These are phyloP conservation scores for Cheilosia impressa DNA, from an alignment of 2,888 invertebrate species.

Conservation along the genomic window DNA sequence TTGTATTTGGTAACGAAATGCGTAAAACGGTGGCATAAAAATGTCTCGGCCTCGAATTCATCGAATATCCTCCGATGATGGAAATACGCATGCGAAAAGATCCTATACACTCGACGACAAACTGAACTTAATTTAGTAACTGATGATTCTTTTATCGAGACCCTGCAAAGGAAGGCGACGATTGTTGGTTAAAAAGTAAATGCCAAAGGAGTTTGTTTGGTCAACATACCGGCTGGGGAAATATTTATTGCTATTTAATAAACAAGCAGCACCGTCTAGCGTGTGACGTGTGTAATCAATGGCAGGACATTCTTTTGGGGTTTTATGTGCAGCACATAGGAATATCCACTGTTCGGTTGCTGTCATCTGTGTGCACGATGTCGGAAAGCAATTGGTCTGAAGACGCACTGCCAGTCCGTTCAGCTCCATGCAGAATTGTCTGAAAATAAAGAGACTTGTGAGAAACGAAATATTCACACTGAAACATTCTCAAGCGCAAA, in stretches of 20 bases:
- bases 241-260: constrained; percentile 99
- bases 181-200: neutral
- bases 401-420: constrained; percentile 98
- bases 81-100: constrained; percentile 99
- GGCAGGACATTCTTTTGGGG: constrained; percentile 99
- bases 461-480: neutral
- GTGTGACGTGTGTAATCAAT: constrained; percentile 99
- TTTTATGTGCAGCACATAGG: constrained; percentile 99
- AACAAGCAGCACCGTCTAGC: constrained; percentile 98
- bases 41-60: constrained; percentile 98
- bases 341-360: constrained; percentile 99
- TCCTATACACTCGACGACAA: constrained; percentile 98
- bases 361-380: constrained; percentile 99
- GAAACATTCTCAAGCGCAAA: too few relatives aligned
- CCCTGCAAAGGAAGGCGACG: constrained; percentile 85
- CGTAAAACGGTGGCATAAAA: constrained; percentile 97
- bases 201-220: neutral
- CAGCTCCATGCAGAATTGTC: constrained; percentile 99
- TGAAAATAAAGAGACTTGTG: constrained; percentile 79
- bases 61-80: constrained; percentile 98
- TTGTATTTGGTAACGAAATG: constrained; percentile 99
- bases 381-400: constrained; percentile 98
- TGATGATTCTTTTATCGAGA: constrained; percentile 99
- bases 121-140: constrained; percentile 99
- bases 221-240: constrained; percentile 96